Evolutionary conservation across 2,113 vertebrate genomes (phyloP), one percentile per base, ranked within the genome.

Genomic region (Polypterus senegalus): DNA sequence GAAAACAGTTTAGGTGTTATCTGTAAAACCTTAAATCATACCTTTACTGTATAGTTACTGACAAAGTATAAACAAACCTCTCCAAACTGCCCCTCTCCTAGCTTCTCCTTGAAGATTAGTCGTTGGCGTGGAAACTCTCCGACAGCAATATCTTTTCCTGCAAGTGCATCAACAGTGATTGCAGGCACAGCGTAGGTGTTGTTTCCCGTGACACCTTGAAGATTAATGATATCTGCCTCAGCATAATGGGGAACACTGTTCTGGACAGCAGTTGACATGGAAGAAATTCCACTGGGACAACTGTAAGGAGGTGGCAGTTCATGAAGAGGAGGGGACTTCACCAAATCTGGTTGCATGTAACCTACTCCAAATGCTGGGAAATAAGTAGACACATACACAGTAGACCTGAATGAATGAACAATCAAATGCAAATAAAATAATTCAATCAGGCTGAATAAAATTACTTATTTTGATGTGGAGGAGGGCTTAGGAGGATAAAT

Each of bases 1-100:
- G 60, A 61, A 67, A 3, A 9, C 48, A 56, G 51, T 27, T 27
- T 27, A 27, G 27, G 27, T 27, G 27, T 27, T 27, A 27, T 27
- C 27, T 27, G 27, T 27, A 27, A 27, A 27, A 27, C 27, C 27
- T 27, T 27, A 27, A 27, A 27, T 27, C 27, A 27, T 27, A 27
- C 27, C 27, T 27, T 27, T 27, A 27, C 27, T 27, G 27, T 27
- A 27, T 27, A 27, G 54, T 55, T 9, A 57, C 5, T 9, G 57
- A 4, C 11, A 5, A 4, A 43, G 60, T 46, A 10, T 1, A 46
- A 63, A 27, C 27, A 27, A 27, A 94, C 92, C 88, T 96, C 92
- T 63, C 92, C 92, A 73, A 96, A 96, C 77, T 96, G 92, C 7
- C 92, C 92, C 76, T 96, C 92, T 10, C 92, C 92, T 54, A 96